Conservation (phyloP, 1,140 invertebrate species). For the Lepidostoma basale region DNA sequence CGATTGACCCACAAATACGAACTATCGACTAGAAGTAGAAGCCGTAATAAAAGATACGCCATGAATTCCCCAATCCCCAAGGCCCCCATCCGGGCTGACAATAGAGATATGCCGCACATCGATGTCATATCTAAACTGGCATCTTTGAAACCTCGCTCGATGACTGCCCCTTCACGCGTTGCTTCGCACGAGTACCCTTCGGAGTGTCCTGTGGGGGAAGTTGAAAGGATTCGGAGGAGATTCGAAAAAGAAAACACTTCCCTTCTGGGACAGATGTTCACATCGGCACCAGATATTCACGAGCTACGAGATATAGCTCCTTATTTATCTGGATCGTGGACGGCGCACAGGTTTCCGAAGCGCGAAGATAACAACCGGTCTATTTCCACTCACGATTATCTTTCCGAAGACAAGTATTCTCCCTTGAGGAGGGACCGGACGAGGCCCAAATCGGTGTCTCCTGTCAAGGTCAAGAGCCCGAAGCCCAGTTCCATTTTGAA, state of each 20-base stretch:
- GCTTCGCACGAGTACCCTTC: slow-evolving; percentile 54
- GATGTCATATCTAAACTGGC: slow-evolving; percentile 87
- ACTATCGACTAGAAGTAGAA: slow-evolving; percentile 54
- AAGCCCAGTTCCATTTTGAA: slow-evolving; percentile 67
- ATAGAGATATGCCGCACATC: slow-evolving; percentile 84
- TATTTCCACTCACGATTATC: slow-evolving; percentile 47
- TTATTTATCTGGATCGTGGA: slow-evolving; percentile 77
- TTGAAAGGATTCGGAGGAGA: slow-evolving; percentile 70
- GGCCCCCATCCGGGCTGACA: slow-evolving; percentile 67
- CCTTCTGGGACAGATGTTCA: slow-evolving; percentile 78
- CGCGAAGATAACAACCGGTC: slow-evolving; percentile 68
- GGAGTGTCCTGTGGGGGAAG: slow-evolving; percentile 68
- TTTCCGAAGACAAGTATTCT: slow-evolving; percentile 45
- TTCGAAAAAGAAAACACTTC: slow-evolving; percentile 71
- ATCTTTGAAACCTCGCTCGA: slow-evolving; percentile 64
- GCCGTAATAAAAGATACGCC: slow-evolving; percentile 60
- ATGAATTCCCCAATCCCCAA: slow-evolving; percentile 66
- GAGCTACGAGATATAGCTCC: slow-evolving; percentile 78
- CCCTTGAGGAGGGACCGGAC: slow-evolving; percentile 47
- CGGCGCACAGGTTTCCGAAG: slow-evolving; percentile 75
- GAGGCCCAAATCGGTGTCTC: slow-evolving; percentile 57
- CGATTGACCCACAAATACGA: slow-evolving; percentile 68
- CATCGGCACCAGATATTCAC: slow-evolving; percentile 78
- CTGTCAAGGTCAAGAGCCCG: slow-evolving; percentile 49
- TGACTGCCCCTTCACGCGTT: slow-evolving; percentile 50